Evolutionary conservation across 2,797 vertebrate species (phyloP), one percentile per base, ranked within the genome.

Genomic region (Astyanax mexicanus): DNA sequence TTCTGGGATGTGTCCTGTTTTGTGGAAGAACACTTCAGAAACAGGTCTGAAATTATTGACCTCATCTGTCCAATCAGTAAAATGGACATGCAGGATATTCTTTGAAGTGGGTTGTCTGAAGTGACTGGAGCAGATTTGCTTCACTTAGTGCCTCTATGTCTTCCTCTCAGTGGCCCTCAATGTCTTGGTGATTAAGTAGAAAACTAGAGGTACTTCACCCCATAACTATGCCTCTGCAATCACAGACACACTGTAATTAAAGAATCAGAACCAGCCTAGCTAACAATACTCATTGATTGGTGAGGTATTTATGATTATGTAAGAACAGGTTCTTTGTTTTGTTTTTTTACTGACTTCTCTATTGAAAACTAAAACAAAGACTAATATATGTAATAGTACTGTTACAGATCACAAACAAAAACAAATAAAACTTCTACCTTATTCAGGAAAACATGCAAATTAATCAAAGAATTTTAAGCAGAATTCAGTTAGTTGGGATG

Each of bases 21-120:
- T n/a, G n/a, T n/a, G n/a, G n/a, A n/a, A 61, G 47, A 35, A 29
- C 51, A 51, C 65, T 77, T 72, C 58, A 58, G 6, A 21, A 55
- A 27, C 58, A n/a, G 51, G 57, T 17, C 40, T 10, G 71, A 64
- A 25, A 75, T 74, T 80, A 77, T 89, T 91, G 91, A 88, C 90
- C 87, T 89, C 38, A 27, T 76, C 51, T 47, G 64, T 55, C 86
- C 90, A 92, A 92, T 92, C 91, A 92, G 77, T 66, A 58, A 83
- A 86, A 88, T 84, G 86, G 52, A 69, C 89, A 81, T 72, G 78
- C 60, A 84, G 21, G 86, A 69, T 83, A 77, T 2, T 62, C 67
- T 72, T 90, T 91, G 88, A 91, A 92, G 92, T 88, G 87, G 69
- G 45, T 38, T n/a, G 44, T 61, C 57, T 62, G 58, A 66, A 54